Evolutionary conservation across 53 echinoderm and acorn worm genomes (phyloP), one percentile per base, ranked within the genome.

Genomic region (Antedon mediterranea): DNA sequence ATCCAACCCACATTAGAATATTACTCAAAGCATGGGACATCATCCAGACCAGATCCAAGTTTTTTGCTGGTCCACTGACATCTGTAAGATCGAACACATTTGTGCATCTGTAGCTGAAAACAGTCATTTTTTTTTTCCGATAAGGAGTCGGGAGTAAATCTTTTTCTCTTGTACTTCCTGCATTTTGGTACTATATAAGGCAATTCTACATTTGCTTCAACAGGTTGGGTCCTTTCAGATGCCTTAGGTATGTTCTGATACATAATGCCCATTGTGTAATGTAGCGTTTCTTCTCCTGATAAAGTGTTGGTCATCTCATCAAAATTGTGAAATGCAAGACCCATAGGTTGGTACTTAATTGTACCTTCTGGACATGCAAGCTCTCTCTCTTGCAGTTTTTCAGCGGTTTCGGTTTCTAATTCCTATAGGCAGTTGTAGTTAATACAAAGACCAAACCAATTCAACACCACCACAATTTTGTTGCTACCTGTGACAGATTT

Each of bases 401-500:
- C n/a, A n/a, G n/a, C n/a, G n/a, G n/a, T n/a, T n/a, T n/a, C n/a
- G n/a, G n/a, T n/a, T n/a, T n/a, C n/a, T n/a, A n/a, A n/a, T n/a
- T n/a, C n/a, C n/a, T n/a, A n/a, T n/a, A n/a, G n/a, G n/a, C n/a
- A n/a, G n/a, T n/a, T n/a, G n/a, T n/a, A n/a, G n/a, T n/a, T n/a
- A n/a, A n/a, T 82, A 43, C 78, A 78, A 57, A 78, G 78, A 18
- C 78, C 78, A 57, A 78, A 44, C 43, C 78, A 44, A 6, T 78
- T 78, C 26, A 78, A 29, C 30, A 78, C 71, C 18, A 43, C 42
- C 31, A 78, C 44, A 9, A 78, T 31, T 43, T 70, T 30, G 18
- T 43, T 42, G 71, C 78, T 78, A 8, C 78, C 78, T 26, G 78
- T 44, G 32, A 78, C 4, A 29, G 78, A 78, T 3, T 57, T 42